Conservation (phyloP, 1,140 invertebrate species). For the Leptoteleia sp. region DNA sequence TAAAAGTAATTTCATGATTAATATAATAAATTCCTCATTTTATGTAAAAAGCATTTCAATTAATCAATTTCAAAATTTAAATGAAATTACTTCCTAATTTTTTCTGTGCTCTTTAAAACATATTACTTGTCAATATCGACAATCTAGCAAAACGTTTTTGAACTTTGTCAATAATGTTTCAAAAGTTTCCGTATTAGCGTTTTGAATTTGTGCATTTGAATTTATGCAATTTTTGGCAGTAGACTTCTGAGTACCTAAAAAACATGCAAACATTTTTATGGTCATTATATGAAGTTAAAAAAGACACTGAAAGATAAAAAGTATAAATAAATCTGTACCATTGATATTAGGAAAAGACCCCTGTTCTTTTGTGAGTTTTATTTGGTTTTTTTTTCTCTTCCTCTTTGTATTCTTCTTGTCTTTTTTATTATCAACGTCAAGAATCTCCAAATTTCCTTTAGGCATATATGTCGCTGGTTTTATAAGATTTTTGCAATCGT, state of each 20-base stretch:
- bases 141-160: background rate
- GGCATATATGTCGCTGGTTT: background rate
- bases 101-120: too few relatives aligned
- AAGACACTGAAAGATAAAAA: background rate
- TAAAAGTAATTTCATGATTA: too few relatives aligned
- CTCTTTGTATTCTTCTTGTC: background rate
- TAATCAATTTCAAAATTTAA: too few relatives aligned
- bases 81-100: too few relatives aligned
- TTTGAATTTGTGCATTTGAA: background rate
- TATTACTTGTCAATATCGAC: background rate
- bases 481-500: background rate
- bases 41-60: too few relatives aligned
- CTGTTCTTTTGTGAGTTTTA: too few relatives aligned
- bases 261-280: too few relatives aligned
- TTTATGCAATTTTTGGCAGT: background rate
- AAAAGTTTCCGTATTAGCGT: background rate
- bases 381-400: too few relatives aligned
- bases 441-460: background rate
- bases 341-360: background rate
- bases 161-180: background rate
- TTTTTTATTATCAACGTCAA: background rate
- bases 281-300: too few relatives aligned
- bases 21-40: too few relatives aligned
- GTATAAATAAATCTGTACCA: background rate
- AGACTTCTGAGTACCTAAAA: background rate